These are phyloP conservation scores for Belonocnema kinseyi DNA, from an alignment of 1,140 invertebrate species.

Conservation along the genomic window DNA sequence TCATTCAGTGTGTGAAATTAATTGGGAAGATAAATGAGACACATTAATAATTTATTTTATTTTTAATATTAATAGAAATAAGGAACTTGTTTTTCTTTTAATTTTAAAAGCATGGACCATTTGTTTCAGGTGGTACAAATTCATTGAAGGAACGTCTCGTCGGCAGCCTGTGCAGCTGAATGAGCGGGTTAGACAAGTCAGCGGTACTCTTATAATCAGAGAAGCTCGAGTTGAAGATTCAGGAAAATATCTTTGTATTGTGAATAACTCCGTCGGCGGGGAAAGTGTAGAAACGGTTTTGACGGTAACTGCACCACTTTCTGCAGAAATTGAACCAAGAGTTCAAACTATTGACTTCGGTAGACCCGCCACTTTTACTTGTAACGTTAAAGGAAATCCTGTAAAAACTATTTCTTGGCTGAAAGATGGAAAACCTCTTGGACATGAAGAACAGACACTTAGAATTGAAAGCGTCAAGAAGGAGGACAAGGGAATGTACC, in stretches of 20 bases:
- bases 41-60: too few relatives aligned
- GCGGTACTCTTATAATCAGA: slow-evolving; percentile 93
- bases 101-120: slow-evolving; percentile 57
- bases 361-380: slow-evolving; percentile 91
- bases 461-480: slow-evolving; percentile 93
- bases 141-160: slow-evolving; percentile 88
- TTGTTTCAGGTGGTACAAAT: slow-evolving; percentile 94
- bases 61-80: too few relatives aligned
- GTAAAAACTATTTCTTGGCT: slow-evolving; percentile 93
- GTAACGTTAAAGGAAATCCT: slow-evolving; percentile 92
- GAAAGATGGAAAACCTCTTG: slow-evolving; percentile 91
- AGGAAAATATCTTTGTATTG: slow-evolving; percentile 95
- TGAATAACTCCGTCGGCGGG: slow-evolving; percentile 94
- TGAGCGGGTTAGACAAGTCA: slow-evolving; percentile 93
- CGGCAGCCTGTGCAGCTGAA: slow-evolving; percentile 90
- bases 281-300: slow-evolving; percentile 94
- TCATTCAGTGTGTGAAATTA: too few relatives aligned
- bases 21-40: too few relatives aligned
- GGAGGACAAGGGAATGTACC: slow-evolving; percentile 98
- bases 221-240: slow-evolving; percentile 94
- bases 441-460: slow-evolving; percentile 85
- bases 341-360: slow-evolving; percentile 95
- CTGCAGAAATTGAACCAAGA: slow-evolving; percentile 90
- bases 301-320: slow-evolving; percentile 92
- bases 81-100: background rate